Percentiles rank a stretch among this genome's conserved stretches.
Conservation (phyloP, 2,888 invertebrate genomes). For the Synergus japonicus region DNA sequence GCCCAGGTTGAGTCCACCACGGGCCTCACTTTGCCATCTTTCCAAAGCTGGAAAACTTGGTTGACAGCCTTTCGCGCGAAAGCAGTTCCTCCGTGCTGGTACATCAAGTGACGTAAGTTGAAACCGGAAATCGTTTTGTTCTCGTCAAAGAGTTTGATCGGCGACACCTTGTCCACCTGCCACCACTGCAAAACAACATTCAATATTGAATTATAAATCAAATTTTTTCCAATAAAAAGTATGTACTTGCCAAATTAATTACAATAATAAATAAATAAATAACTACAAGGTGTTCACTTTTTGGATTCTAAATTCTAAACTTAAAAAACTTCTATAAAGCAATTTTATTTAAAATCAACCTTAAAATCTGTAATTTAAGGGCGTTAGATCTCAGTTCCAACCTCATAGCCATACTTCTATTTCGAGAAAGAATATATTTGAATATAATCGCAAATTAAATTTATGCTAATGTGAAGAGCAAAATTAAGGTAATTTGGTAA, state of each 20-base stretch:
- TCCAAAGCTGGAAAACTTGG: constrained; percentile 87
- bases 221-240: not conserved
- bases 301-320: too few species aligned
- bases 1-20: constrained; percentile 92
- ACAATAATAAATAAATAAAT: not conserved
- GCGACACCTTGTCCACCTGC: constrained; percentile 94
- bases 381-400: too few species aligned
- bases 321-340: too few species aligned
- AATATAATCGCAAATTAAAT: not conserved
- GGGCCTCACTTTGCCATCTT: constrained; percentile 88
- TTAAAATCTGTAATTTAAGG: too few species aligned
- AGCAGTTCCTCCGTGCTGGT: constrained; percentile 86
- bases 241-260: not conserved
- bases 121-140: constrained; percentile 91
- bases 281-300: too few species aligned
- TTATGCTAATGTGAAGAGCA: not conserved
- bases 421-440: not conserved
- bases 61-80: constrained; percentile 86
- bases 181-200: constrained; percentile 84
- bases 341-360: too few species aligned
- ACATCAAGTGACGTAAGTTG: constrained; percentile 90
- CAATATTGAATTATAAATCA: constrained; percentile 23
- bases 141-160: constrained; percentile 92
- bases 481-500: constrained; percentile 2
- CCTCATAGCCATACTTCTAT: too few species aligned